Conservation (phyloP, 1,140 invertebrate genomes). For the Drosophila navojoa region DNA sequence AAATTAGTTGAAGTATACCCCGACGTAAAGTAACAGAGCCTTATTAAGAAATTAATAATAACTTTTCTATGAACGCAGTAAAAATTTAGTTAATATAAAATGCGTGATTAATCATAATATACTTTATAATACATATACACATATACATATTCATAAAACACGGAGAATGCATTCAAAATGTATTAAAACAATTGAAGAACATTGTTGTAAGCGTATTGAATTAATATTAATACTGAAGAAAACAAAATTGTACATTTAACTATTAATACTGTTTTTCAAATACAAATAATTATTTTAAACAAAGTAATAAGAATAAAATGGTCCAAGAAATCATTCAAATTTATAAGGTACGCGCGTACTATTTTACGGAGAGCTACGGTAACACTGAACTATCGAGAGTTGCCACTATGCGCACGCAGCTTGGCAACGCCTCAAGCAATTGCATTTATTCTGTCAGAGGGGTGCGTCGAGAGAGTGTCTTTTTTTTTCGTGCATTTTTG, state of each 20-base stretch:
- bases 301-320: conserved; percentile 37
- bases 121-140: conserved; percentile 50
- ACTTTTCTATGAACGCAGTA: conserved; percentile 71
- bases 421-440: conserved; percentile 39
- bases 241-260: conserved; percentile 69
- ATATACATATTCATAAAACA: conserved; percentile 58
- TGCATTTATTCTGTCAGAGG: conserved; percentile 37
- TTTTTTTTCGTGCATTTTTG: background rate
- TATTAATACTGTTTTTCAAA: conserved; percentile 76
- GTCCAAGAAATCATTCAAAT: conserved; percentile 25
- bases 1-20: conserved; percentile 51
- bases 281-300: conserved; percentile 42
- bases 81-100: conserved; percentile 67
- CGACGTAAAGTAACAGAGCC: conserved; percentile 64
- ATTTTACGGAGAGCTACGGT: background rate
- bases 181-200: conserved; percentile 58
- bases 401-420: conserved; percentile 54
- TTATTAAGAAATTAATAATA: conserved; percentile 76
- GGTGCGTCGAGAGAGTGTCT: conserved; percentile 23
- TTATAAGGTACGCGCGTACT: background rate
- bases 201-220: conserved; percentile 42
- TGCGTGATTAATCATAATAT: conserved; percentile 50
- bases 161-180: conserved; percentile 73
- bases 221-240: conserved; percentile 53
- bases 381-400: conserved; percentile 22